Percentiles rank a stretch among this genome's conserved stretches.
These are phyloP conservation scores for Lobophora halterata DNA, from an alignment of 2,888 invertebrate species.

Conservation along the genomic window DNA sequence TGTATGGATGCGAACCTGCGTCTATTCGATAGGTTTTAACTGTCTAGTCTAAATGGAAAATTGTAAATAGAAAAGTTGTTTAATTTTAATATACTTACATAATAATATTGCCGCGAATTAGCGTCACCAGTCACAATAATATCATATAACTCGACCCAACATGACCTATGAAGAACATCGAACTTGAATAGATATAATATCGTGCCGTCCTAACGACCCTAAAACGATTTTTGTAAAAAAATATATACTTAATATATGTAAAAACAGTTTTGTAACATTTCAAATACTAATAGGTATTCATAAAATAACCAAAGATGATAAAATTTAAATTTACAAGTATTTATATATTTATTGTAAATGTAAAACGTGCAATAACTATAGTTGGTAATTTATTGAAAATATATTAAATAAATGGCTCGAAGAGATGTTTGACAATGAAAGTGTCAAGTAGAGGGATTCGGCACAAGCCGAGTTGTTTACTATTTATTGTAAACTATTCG, in stretches of 20 bases:
- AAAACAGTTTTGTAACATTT: conserved; percentile 79
- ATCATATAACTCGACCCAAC: conserved; percentile 52
- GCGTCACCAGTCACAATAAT: conserved; percentile 44
- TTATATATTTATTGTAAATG: conserved; percentile 81
- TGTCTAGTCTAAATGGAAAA: conserved; percentile 78
- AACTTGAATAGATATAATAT: conserved; percentile 78
- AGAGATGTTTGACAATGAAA: conserved; percentile 60
- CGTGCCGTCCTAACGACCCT: conserved; percentile 81
- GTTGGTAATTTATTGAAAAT: conserved; percentile 77
- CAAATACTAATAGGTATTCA: conserved; percentile 78
- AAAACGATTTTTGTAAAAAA: conserved; percentile 77
- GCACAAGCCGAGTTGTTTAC: conserved; percentile 55
- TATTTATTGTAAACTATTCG: conserved; percentile 73
- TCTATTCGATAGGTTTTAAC: conserved; percentile 79
- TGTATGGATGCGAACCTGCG: conserved; percentile 79
- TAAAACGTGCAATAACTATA: conserved; percentile 82
- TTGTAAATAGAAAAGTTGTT: conserved; percentile 74
- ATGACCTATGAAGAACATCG: conserved; percentile 76
- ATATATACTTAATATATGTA: conserved; percentile 74
- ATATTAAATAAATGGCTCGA: conserved; percentile 70
- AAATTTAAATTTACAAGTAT: conserved; percentile 78
- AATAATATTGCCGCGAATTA: conserved; percentile 57
- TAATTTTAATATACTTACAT: conserved; percentile 52
- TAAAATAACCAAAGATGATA: conserved; percentile 76
- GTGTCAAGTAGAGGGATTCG: conserved; percentile 38